Evolutionary conservation across 2,888 invertebrate genomes (phyloP).

Genomic region (Loripinus fragilis): DNA sequence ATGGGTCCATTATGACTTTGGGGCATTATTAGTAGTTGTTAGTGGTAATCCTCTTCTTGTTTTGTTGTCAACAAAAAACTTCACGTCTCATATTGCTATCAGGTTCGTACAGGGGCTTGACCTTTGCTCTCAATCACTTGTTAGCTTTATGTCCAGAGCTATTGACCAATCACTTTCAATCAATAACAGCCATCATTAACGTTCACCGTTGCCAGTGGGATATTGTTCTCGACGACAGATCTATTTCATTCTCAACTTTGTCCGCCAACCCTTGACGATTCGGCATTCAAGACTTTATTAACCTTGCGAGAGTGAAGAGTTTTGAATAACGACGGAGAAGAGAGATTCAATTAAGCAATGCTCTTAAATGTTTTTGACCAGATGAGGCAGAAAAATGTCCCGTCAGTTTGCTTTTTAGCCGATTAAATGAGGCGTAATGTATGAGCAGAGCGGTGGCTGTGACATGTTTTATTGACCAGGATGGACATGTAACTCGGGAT

Average conservation of each 20-base stretch:
- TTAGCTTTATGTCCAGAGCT: constrained; percentile 43
- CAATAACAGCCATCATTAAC: constrained; percentile 54
- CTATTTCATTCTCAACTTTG: constrained; percentile 55
- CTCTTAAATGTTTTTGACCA: constrained; percentile 56
- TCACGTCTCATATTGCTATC: constrained; percentile 25
- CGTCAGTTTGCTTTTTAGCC: constrained; percentile 44
- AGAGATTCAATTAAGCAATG: constrained; percentile 49
- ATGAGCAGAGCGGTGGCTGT: constrained; percentile 50
- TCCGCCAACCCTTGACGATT: constrained; percentile 54
- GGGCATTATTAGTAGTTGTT: constrained; percentile 9
- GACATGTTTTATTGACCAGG: constrained; percentile 52
- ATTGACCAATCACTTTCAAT: constrained; percentile 56
- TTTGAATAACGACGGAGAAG: constrained; percentile 35
- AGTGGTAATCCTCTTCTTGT: not conserved
- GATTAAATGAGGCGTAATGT: constrained; percentile 59
- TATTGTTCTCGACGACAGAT: constrained; percentile 58
- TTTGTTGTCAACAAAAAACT: constrained; percentile 19
- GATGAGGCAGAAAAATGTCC: constrained; percentile 42
- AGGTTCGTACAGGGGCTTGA: constrained; percentile 47
- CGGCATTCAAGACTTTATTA: constrained; percentile 48
- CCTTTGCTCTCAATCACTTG: constrained; percentile 46
- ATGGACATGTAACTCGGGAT: not conserved
- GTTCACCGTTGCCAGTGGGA: constrained; percentile 34
- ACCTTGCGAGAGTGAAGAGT: constrained; percentile 42
- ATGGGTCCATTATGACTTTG: not conserved